Percentiles rank a stretch among this genome's conserved stretches.
phyloP scores from a whole-genome alignment of 2,888 invertebrate genomes.

The Volucella inflata region DNA sequence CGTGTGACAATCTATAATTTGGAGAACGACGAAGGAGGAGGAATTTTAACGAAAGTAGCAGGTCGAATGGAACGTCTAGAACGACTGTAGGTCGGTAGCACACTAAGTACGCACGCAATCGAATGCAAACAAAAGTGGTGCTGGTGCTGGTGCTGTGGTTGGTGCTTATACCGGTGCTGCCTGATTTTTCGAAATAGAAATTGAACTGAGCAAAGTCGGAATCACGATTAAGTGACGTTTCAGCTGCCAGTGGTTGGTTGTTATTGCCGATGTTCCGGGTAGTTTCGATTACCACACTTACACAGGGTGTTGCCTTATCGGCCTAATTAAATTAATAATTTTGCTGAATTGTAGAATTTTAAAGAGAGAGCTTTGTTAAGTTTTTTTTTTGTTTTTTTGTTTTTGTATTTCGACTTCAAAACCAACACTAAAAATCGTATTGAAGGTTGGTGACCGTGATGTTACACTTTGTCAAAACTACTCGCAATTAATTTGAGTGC shows the following conservation, averaged over 20 bases:
- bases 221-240: conserved; percentile 12
- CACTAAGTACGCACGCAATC: conserved; percentile 62
- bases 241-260: conserved; percentile 17
- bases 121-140: conserved; percentile 25
- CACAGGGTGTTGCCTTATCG: neutral
- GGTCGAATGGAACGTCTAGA: conserved; percentile 55
- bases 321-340: conserved; percentile 45
- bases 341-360: neutral
- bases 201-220: conserved; percentile 23
- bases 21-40: conserved; percentile 2
- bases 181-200: too few species aligned
- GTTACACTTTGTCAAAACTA: too few species aligned
- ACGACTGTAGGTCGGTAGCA: conserved; percentile 61
- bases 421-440: too few species aligned
- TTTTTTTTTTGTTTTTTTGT: too few species aligned
- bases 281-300: conserved; percentile 9
- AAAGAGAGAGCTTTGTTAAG: neutral
- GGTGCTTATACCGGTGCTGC: neutral
- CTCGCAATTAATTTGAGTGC: too few species aligned
- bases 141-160: conserved; percentile 13
- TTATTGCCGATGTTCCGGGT: conserved; percentile 12
- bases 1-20: conserved; percentile 48
- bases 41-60: conserved; percentile 9
- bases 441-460: too few species aligned
- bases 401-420: too few species aligned